Base-by-base conservation (phyloP, 2,888 invertebrate genomes). In the Drosophila hamatofila region DNA sequence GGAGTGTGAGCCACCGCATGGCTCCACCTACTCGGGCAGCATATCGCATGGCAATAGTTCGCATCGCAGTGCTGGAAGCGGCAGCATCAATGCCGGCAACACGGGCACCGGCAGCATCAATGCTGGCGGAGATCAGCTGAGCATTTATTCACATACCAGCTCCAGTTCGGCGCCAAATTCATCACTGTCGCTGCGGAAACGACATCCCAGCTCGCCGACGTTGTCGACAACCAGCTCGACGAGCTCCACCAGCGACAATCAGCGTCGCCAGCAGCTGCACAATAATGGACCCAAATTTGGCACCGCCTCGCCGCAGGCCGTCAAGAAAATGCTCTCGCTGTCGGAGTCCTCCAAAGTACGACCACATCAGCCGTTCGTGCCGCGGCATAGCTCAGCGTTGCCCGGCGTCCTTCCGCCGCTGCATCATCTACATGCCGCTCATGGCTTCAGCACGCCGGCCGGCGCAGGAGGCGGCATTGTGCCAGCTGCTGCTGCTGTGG, bases 261-360 rank as follows among this genome's bases (percentile, higher is more conserved):
- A 91, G 68, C 88, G 91, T 11, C 88, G 90, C 27, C 90, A 91
- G 61, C 72, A 78, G 48, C 21, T 79, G 65, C 84, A 90, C 42
- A 90, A 89, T 37, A 90, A 90, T 61, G 91, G 95, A 0, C 95
- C 96, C 79, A 96, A 96, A 92, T 96, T 96, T 88, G 96, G 94
- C 84, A 92, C 98, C 44, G 98, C 98, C 44, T 98, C 98, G 16
- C 99, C 99, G 23, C 98, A 99, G 93, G 98, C 99, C 11, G 98
- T 99, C 21, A 95, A 98, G 88, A 99, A 99, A 93, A 95, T 99
- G 92, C 94, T 99, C 81, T 96, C 98, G 9, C 94, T 99, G 35
- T 97, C 97, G 14, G 97, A 97, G 91, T 96, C 96, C 16, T 96
- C 96, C 58, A 98, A 98, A 93, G 97, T 97, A 12, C 94, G 97